Evolutionary conservation across 2,888 invertebrate genomes (phyloP).

Genomic region (Drosophila stalkeri): DNA sequence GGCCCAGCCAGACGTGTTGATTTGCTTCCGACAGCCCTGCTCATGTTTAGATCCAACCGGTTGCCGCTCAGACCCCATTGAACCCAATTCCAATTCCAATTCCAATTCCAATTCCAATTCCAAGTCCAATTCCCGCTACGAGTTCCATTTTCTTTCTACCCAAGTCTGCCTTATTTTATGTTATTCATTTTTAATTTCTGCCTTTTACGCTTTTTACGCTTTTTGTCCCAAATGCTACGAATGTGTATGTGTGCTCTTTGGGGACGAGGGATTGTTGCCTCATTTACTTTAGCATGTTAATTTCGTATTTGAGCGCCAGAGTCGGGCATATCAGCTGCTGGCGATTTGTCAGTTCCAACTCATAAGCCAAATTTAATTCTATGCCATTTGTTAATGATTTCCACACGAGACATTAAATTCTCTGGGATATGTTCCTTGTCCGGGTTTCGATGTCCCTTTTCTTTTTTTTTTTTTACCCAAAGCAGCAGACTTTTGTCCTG

Average conservation of each 20-base stretch:
- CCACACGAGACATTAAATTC: conserved; percentile 81
- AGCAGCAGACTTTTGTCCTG: not conserved
- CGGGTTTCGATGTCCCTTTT: not conserved
- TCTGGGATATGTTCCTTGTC: conserved; percentile 21
- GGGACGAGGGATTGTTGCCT: conserved; percentile 19
- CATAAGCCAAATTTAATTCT: conserved; percentile 84
- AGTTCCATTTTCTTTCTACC: conserved; percentile 24
- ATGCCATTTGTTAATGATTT: conserved; percentile 82
- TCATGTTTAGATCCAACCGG: conserved; percentile 23
- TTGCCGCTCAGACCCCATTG: conserved; percentile 38
- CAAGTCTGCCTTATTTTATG: conserved; percentile 50
- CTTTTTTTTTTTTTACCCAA: too few species aligned
- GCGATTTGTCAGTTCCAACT: conserved; percentile 81
- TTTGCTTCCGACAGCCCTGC: conserved; percentile 49
- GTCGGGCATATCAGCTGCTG: conserved; percentile 45
- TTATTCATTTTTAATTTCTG: conserved; percentile 69
- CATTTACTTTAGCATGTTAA: conserved; percentile 73
- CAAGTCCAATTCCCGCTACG: conserved; percentile 7
- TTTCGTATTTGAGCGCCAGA: conserved; percentile 52
- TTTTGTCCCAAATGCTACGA: conserved; percentile 31
- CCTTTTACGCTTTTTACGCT: conserved; percentile 32
- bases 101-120: not conserved
- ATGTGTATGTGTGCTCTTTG: conserved; percentile 11
- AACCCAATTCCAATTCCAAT: conserved; percentile 19
- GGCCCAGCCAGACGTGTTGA: conserved; percentile 48